These are phyloP conservation scores for Liposcelis brunnea DNA, from an alignment of 2,888 invertebrate genomes.

Conservation along the genomic window DNA sequence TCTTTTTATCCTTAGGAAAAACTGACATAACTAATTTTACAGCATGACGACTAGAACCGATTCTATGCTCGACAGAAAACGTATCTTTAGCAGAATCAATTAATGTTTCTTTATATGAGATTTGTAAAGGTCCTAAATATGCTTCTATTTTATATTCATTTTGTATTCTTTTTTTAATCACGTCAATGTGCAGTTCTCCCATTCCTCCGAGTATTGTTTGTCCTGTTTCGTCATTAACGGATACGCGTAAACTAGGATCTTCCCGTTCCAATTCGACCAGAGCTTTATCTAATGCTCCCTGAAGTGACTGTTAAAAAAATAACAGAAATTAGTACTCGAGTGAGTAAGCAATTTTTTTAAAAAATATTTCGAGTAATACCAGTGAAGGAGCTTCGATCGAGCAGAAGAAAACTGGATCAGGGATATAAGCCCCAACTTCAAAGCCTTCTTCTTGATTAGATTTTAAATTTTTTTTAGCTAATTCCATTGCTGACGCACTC, in stretches of 20 bases:
- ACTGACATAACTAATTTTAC: conserved; percentile 46
- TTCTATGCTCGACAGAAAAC: conserved; percentile 39
- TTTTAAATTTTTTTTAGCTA: conserved; percentile 37
- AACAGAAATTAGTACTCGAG: no score
- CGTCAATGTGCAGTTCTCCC: conserved; percentile 95
- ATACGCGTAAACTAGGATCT: conserved; percentile 76
- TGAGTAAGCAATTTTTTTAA: conserved; percentile 2
- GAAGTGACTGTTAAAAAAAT: conserved; percentile 42
- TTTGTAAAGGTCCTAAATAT: conserved; percentile 78
- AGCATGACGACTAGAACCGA: conserved; percentile 36
- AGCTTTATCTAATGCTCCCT: conserved; percentile 61
- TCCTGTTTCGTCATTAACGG: conserved; percentile 57
- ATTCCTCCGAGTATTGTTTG: conserved; percentile 79
- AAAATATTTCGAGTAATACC: conserved; percentile 15
- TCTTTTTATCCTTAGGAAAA: conserved; percentile 27
- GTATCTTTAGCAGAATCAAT: conserved; percentile 28
- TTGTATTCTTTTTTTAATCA: conserved; percentile 72
- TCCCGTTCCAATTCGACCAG: conserved; percentile 65
- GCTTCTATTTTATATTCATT: conserved; percentile 83
- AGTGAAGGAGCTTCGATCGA: conserved; percentile 80
- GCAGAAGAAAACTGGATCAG: conserved; percentile 93
- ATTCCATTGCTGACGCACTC: conserved; percentile 34
- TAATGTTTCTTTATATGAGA: conserved; percentile 75
- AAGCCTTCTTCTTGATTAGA: conserved; percentile 24
- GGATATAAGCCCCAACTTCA: conserved; percentile 46